phyloP scores from a whole-genome alignment of 2,888 invertebrate species.

The Andrena marginata region DNA sequence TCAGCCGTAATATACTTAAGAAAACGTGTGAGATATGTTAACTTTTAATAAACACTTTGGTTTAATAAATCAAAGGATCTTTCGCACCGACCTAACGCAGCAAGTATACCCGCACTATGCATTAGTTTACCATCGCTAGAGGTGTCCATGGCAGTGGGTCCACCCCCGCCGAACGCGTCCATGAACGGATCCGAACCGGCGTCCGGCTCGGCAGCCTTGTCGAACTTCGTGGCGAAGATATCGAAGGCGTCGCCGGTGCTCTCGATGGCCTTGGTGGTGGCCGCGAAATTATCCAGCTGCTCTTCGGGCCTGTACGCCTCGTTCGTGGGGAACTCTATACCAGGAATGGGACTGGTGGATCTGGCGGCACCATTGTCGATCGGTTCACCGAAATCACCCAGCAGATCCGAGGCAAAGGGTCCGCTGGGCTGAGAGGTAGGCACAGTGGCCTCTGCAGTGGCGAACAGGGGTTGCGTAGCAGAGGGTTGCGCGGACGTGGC shows the following conservation, averaged over 20 bases:
- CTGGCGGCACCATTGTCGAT: conserved; percentile 52
- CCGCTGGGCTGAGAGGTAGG: background rate
- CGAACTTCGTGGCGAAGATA: conserved; percentile 96
- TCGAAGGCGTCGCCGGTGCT: conserved; percentile 90
- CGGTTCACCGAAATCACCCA: conserved; percentile 61
- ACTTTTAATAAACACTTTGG: background rate
- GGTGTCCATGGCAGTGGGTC: conserved; percentile 83
- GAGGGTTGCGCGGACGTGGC: conserved; percentile 48
- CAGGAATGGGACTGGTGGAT: conserved; percentile 75
- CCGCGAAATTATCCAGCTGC: conserved; percentile 74
- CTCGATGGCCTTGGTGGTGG: conserved; percentile 77
- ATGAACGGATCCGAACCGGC: conserved; percentile 85
- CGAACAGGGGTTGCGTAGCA: conserved; percentile 62
- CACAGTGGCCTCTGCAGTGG: conserved; percentile 36
- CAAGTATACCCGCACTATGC: no score
- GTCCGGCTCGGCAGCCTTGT: conserved; percentile 88
- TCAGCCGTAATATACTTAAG: no score
- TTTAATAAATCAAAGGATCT: background rate
- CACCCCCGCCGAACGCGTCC: conserved; percentile 86
- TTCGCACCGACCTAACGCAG: no score
- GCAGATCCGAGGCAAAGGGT: conserved; percentile 65
- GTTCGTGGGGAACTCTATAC: conserved; percentile 75
- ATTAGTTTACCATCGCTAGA: conserved; percentile 81
- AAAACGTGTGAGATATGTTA: no score
- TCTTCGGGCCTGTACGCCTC: conserved; percentile 72